A percentile compares a stretch with the other conserved stretches of the same genome.
Evolutionary conservation across 1,140 invertebrate genomes (phyloP).

Genomic region (Drosophila mojavensis): DNA sequence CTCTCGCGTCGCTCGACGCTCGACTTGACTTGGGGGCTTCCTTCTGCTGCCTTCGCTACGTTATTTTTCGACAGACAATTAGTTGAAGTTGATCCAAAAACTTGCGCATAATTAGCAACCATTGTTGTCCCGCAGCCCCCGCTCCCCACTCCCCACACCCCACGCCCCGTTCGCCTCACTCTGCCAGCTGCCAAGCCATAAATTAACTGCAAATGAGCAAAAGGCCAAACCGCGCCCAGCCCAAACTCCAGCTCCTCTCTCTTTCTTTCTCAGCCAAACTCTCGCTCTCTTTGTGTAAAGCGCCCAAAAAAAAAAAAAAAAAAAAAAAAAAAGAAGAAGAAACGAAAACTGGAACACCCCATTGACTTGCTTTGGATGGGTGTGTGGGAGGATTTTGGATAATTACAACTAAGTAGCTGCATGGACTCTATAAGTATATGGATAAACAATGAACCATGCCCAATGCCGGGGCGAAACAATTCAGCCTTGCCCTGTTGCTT

Average conservation of each 20-base stretch:
- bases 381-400: background rate
- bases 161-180: background rate
- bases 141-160: too few relatives aligned
- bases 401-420: background rate
- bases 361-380: background rate
- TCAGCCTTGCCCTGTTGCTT: slow-evolving; percentile 11
- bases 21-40: slow-evolving; percentile 17
- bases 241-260: slow-evolving; percentile 1
- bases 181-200: slow-evolving; percentile 34
- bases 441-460: too few relatives aligned
- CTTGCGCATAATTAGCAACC: slow-evolving; percentile 68
- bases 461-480: background rate
- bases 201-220: slow-evolving; percentile 70
- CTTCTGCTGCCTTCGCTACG: slow-evolving; percentile 9
- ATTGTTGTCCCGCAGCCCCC: slow-evolving; percentile 49
- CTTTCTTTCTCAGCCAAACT: background rate
- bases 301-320: background rate
- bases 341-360: background rate
- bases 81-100: slow-evolving; percentile 69
- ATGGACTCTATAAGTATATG: background rate
- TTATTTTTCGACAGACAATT: slow-evolving; percentile 45
- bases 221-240: slow-evolving; percentile 12
- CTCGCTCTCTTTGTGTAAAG: background rate
- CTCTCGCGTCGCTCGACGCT: slow-evolving; percentile 12
- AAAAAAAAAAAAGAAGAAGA: slow-evolving; percentile 4